Base-by-base conservation (phyloP, 2,797 vertebrate species). In the Rachycentron canadum region DNA sequence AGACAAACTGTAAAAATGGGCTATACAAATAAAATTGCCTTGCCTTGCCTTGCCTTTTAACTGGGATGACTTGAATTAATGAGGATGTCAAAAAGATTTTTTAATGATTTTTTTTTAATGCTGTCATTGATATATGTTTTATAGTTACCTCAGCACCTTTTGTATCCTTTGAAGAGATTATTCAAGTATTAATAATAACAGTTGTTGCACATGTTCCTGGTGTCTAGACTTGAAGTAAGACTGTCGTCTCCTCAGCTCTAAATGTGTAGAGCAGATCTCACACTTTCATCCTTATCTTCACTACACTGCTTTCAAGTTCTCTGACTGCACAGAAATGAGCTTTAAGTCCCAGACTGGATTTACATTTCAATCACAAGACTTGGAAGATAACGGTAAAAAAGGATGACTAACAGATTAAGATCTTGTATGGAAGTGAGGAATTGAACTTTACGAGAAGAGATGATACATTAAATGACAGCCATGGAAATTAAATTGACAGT, bases 351-450 rank as follows among this genome's bases (percentile, higher is more conserved):
- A 66, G 67, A 85, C 79, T 81, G 84, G 88, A 90, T 93, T 93
- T 92, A 86, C 79, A 89, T 90, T 90, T 89, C 86, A 83, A 90
- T 89, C 88, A 89, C 55, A 76, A 64, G 73, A 66, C 82, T 84
- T 70, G 41, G 40, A 71, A 83, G 86, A 90, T 88, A 92, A 88
- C 43, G 11, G 60, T 52, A 61, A 81, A 86, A 84, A 80, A 73
- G 70, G 81, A 83, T 83, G 86, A 82, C 62, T 76, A 81, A 84
- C 63, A 87, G 89, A 91, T 88, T 84, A 83, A 69, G 55, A 89
- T 88, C 70, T 78, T 69, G 36, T 72, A 50, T 82, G 72, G 61
- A 68, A 83, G 69, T 63, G 49, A 85, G 70, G 70, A 62, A 73
- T 41, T 73, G 64, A 81, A 86, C 50, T 83, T 79, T 66, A 49